Evolutionary conservation across 2,888 invertebrate species (phyloP).

Genomic region (Steromphala cineraria): DNA sequence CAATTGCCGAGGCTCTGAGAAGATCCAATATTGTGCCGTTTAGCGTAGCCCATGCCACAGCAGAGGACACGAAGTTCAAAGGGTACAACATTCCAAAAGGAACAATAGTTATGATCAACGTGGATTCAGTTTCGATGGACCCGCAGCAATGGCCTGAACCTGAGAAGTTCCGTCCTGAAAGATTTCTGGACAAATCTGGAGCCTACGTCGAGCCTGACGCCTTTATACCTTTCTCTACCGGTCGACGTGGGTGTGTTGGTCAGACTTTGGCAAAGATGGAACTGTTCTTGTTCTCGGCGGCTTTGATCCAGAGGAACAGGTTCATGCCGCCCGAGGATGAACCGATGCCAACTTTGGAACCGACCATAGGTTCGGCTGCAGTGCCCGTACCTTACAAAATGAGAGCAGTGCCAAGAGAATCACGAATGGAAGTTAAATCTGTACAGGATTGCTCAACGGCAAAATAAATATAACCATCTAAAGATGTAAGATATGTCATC

Average conservation of each 20-base stretch:
- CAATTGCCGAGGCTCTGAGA: conserved; percentile 44
- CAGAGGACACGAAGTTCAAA: conserved; percentile 45
- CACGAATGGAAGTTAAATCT: no score
- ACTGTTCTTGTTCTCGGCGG: not conserved
- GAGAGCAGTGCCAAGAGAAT: not conserved
- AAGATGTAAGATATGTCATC: no score
- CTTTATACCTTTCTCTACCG: conserved; percentile 28
- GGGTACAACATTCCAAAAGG: conserved; percentile 58
- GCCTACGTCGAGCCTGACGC: not conserved
- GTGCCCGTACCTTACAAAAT: conserved; percentile 19
- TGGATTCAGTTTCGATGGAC: conserved; percentile 40
- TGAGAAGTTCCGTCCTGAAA: conserved; percentile 43
- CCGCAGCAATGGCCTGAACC: conserved; percentile 39
- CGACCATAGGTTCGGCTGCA: not conserved
- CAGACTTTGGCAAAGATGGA: conserved; percentile 24
- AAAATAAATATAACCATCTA: no score
- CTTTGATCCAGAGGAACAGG: conserved; percentile 20
- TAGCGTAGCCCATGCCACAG: conserved; percentile 43
- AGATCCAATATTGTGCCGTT: conserved; percentile 45
- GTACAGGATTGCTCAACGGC: no score
- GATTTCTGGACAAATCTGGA: conserved; percentile 34
- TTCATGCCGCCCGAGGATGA: not conserved
- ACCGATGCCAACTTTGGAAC: conserved; percentile 12
- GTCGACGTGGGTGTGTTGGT: conserved; percentile 24
- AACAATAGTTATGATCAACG: conserved; percentile 36